Evolutionary conservation across 2,113 vertebrate genomes (phyloP).

Genomic region (Plecotus auritus): DNA sequence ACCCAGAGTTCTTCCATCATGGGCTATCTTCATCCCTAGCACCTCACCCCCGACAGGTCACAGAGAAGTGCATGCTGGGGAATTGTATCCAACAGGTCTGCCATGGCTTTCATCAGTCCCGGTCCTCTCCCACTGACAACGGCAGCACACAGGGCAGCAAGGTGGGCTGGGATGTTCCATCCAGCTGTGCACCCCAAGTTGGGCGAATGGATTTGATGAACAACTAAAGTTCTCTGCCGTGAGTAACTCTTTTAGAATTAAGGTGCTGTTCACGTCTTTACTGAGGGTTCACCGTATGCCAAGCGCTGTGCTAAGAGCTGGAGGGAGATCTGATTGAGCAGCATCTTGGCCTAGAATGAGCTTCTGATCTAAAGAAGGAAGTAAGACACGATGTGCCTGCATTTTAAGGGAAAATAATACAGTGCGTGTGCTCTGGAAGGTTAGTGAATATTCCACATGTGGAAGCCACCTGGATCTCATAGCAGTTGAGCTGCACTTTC

Average conservation of each 20-base stretch:
- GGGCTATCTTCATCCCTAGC: too few relatives aligned
- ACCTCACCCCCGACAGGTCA: background rate
- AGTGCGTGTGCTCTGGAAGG: background rate
- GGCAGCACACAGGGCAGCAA: background rate
- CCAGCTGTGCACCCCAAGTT: background rate
- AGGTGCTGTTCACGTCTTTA: background rate
- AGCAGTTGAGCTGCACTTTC: background rate
- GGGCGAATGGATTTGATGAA: background rate
- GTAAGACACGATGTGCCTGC: too few relatives aligned
- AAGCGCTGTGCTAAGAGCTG: background rate
- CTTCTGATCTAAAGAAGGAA: background rate
- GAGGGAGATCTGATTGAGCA: background rate
- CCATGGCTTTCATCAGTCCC: background rate
- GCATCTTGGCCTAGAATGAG: background rate
- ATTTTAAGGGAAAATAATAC: too few relatives aligned
- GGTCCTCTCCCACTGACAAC: background rate
- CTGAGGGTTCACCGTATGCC: background rate
- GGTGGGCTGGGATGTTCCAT: background rate
- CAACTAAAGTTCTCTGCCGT: background rate
- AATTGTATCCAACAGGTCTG: background rate
- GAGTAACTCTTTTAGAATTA: background rate
- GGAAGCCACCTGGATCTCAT: background rate
- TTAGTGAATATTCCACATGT: background rate
- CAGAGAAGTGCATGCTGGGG: too few relatives aligned
- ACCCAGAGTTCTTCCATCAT: background rate